Evolutionary conservation across 2,888 invertebrate genomes (phyloP).

Genomic region (Branchipolynoe longqiensis): DNA sequence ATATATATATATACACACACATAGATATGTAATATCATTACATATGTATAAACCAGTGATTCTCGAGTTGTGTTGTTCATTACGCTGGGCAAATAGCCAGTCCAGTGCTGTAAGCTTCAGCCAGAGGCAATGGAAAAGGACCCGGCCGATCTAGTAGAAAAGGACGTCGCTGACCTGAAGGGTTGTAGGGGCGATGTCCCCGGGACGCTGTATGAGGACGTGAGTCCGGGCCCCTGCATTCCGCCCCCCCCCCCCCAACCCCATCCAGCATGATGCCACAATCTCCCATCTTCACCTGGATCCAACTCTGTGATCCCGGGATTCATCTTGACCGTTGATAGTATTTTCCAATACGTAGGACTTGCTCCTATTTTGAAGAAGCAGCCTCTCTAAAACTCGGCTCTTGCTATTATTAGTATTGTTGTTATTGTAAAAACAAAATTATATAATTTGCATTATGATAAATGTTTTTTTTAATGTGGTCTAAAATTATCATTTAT

Average conservation of each 20-base stretch:
- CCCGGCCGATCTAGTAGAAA: neutral
- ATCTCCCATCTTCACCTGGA: neutral
- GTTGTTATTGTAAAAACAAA: no score
- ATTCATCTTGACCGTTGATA: neutral
- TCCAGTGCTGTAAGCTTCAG: slow-evolving; percentile 53
- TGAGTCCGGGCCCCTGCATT: slow-evolving; percentile 9
- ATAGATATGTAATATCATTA: neutral
- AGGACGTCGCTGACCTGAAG: slow-evolving; percentile 37
- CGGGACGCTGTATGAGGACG: neutral
- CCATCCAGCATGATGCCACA: neutral
- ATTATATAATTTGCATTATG: no score
- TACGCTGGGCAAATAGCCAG: slow-evolving; percentile 22
- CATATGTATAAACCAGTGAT: no score
- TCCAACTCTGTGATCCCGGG: neutral
- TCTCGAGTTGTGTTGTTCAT: no score
- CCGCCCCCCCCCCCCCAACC: neutral
- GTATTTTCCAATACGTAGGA: neutral
- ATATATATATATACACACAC: neutral
- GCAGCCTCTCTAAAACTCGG: neutral
- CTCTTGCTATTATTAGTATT: no score
- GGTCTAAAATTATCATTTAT: no score
- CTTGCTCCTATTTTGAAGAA: neutral
- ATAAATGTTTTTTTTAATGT: no score
- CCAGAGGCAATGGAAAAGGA: slow-evolving; percentile 26
- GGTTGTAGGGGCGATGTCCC: neutral